Conservation (phyloP, 2,797 vertebrate genomes). For the Hyperoplus lanceolatus region DNA sequence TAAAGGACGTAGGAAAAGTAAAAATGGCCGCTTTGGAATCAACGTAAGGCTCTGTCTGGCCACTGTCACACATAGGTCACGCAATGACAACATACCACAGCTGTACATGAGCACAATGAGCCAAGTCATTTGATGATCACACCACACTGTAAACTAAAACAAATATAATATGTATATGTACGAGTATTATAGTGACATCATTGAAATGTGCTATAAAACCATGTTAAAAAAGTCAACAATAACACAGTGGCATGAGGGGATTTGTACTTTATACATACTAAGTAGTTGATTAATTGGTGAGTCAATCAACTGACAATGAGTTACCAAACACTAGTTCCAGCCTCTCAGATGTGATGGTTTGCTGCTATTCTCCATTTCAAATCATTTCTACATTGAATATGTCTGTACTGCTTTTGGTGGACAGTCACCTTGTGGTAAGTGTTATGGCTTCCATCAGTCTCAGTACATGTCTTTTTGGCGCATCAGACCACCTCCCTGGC, state of each 20-base stretch:
- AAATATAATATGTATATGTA: neutral
- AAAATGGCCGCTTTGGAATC: neutral
- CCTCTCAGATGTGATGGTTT: neutral
- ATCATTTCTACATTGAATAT: neutral
- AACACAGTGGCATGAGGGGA: neutral
- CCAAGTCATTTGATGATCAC: neutral
- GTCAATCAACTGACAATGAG: too few relatives aligned
- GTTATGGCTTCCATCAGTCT: neutral
- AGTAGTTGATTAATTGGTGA: too few relatives aligned
- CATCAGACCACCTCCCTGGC: neutral
- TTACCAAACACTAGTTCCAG: too few relatives aligned
- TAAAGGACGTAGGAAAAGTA: neutral
- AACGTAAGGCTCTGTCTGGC: neutral
- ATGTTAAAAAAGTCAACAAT: neutral
- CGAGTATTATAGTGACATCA: neutral
- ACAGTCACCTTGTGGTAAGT: neutral
- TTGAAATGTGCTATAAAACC: neutral
- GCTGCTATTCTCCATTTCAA: neutral
- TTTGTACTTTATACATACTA: neutral
- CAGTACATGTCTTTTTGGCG: neutral
- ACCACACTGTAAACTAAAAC: neutral
- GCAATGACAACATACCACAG: slow-evolving; percentile 1
- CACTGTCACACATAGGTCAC: neutral
- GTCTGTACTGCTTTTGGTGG: neutral
- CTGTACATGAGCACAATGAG: neutral